These are phyloP conservation scores for Mantis religiosa DNA, from an alignment of 2,888 invertebrate species.

Conservation along the genomic window DNA sequence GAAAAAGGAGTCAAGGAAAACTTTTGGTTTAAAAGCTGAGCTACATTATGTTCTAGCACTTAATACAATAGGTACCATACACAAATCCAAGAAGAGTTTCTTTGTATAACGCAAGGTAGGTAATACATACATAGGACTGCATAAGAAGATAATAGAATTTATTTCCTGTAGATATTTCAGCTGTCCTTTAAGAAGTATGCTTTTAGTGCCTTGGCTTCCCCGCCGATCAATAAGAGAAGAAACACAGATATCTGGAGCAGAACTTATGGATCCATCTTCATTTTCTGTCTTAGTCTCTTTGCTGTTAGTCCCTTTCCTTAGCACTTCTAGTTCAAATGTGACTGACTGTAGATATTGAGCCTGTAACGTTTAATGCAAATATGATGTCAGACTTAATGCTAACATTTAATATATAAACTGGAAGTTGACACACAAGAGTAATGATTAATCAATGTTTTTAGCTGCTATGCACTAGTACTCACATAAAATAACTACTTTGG, in stretches of 20 bases:
- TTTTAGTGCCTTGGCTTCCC: slow-evolving; percentile 62
- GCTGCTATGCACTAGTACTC: no score
- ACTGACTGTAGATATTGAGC: slow-evolving; percentile 75
- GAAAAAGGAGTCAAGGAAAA: no score
- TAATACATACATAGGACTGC: slow-evolving; percentile 77
- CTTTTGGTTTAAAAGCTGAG: no score
- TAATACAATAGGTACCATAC: no score
- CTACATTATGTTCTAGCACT: no score
- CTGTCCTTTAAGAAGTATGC: slow-evolving; percentile 79
- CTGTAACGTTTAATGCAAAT: slow-evolving; percentile 44
- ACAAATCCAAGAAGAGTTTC: no score
- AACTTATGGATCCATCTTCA: neutral
- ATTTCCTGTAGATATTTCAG: slow-evolving; percentile 78
- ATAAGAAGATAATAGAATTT: slow-evolving; percentile 76
- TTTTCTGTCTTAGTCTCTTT: neutral
- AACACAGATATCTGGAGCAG: neutral
- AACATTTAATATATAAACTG: no score
- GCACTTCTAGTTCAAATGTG: slow-evolving; percentile 77
- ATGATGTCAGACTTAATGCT: neutral
- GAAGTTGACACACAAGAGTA: no score
- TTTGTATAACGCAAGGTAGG: neutral
- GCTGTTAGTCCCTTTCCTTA: slow-evolving; percentile 45
- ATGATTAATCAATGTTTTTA: no score
- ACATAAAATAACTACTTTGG: no score
- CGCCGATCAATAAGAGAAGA: slow-evolving; percentile 44